These are phyloP conservation scores for Achatina immaculata DNA, from an alignment of 1,140 invertebrate species.

Conservation along the genomic window DNA sequence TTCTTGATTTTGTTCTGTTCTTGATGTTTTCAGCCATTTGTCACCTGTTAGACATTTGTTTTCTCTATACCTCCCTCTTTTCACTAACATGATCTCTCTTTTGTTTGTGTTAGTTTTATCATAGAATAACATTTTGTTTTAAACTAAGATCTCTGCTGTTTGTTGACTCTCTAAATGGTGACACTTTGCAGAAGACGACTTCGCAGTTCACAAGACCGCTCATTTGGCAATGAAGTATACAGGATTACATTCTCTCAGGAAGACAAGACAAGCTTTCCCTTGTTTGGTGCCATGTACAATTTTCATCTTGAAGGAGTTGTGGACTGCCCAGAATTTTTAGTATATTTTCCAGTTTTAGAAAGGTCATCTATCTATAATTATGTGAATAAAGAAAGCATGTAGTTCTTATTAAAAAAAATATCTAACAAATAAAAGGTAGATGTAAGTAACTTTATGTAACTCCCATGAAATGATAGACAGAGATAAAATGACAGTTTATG, in stretches of 20 bases:
- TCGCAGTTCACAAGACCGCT: conserved; percentile 75
- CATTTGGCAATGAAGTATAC: conserved; percentile 91
- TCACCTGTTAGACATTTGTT: too few species aligned
- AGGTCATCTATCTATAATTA: too few species aligned
- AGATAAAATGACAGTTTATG: too few species aligned
- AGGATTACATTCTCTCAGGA: conserved; percentile 81
- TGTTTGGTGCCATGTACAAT: conserved; percentile 97
- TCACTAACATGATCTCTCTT: too few species aligned
- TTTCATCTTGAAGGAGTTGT: conserved; percentile 96
- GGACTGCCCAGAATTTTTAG: conserved; percentile 98
- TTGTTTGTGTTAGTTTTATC: too few species aligned
- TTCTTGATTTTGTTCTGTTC: too few species aligned
- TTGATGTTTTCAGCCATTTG: too few species aligned
- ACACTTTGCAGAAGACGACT: conserved; percentile 74
- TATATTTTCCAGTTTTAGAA: conserved; percentile 88
- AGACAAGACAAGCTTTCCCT: conserved; percentile 78
- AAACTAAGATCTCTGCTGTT: too few species aligned
- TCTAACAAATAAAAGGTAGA: neutral
- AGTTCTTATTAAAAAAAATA: neutral
- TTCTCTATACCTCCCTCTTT: too few species aligned
- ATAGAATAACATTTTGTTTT: too few species aligned
- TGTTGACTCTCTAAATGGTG: too few species aligned
- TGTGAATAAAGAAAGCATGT: conserved; percentile 11
- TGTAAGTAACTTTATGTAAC: neutral
- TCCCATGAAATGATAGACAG: too few species aligned